These are phyloP conservation scores for Microcaecilia unicolor DNA, from an alignment of 2,797 vertebrate genomes.

Conservation along the genomic window DNA sequence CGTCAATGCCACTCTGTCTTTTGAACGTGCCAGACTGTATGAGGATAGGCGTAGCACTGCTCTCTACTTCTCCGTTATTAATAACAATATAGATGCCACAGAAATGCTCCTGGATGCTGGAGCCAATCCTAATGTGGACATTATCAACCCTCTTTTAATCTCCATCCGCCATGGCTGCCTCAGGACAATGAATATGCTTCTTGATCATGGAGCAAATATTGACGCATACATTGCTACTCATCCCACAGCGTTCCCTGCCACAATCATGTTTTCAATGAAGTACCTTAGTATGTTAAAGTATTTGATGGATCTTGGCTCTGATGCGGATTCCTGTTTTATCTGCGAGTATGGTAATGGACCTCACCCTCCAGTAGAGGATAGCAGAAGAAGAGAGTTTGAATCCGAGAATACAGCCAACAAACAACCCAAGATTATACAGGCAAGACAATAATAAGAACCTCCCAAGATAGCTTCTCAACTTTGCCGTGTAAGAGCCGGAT, in stretches of 20 bases:
- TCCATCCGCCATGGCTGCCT: conserved; percentile 74
- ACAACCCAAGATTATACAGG: conserved; percentile 43
- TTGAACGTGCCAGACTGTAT: conserved; percentile 66
- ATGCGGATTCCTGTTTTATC: conserved; percentile 73
- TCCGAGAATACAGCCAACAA: conserved; percentile 18
- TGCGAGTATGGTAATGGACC: conserved; percentile 65
- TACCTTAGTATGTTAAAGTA: conserved; percentile 78
- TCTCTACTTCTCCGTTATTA: conserved; percentile 80
- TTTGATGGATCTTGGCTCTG: conserved; percentile 79
- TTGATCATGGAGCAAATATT: conserved; percentile 79
- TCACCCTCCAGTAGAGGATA: conserved; percentile 63
- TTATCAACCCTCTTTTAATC: conserved; percentile 77
- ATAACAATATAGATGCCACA: conserved; percentile 69
- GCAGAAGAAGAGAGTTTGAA: conserved; percentile 32
- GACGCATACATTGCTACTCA: conserved; percentile 72
- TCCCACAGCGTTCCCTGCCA: conserved; percentile 80
- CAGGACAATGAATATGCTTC: conserved; percentile 64
- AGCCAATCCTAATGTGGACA: conserved; percentile 79
- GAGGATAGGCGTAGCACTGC: conserved; percentile 78
- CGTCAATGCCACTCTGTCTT: conserved; percentile 70
- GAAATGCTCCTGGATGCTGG: conserved; percentile 70
- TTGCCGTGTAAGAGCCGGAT: no score
- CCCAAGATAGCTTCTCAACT: no score
- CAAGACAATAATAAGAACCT: no score
- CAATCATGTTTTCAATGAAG: conserved; percentile 87